Evolutionary conservation across 2,797 vertebrate species (phyloP).

Genomic region (Pitangus sulphuratus): DNA sequence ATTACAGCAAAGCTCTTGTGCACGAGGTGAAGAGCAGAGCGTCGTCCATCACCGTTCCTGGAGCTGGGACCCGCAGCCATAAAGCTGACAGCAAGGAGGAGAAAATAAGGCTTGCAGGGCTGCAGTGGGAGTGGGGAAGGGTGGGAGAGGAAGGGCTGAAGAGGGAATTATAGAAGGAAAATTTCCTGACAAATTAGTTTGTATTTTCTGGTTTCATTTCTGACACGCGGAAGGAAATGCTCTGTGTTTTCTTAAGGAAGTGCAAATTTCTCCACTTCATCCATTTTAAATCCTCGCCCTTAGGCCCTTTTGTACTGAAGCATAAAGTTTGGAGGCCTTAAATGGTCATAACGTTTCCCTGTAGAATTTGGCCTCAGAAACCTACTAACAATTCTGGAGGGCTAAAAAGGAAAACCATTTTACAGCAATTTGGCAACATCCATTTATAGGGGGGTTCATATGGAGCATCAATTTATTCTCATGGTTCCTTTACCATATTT

Average conservation of each 20-base stretch:
- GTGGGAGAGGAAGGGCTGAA: conserved; percentile 71
- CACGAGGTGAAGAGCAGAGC: conserved; percentile 57
- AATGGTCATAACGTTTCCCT: conserved; percentile 85
- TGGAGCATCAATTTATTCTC: conserved; percentile 83
- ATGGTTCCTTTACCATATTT: conserved; percentile 83
- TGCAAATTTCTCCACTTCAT: conserved; percentile 95
- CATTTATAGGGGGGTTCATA: conserved; percentile 73
- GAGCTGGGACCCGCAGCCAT: conserved; percentile 49
- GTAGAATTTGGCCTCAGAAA: conserved; percentile 83
- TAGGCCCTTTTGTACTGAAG: conserved; percentile 88
- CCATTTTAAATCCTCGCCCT: conserved; percentile 86
- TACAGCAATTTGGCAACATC: conserved; percentile 78
- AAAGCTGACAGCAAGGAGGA: conserved; percentile 71
- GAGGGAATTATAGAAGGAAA: conserved; percentile 84
- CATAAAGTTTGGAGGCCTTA: conserved; percentile 87
- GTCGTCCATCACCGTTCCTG: conserved; percentile 62
- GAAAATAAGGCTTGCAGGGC: conserved; percentile 71
- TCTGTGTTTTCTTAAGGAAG: conserved; percentile 93
- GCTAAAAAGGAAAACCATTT: conserved; percentile 86
- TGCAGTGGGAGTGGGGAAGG: conserved; percentile 58
- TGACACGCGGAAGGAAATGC: conserved; percentile 92
- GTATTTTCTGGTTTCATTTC: conserved; percentile 86
- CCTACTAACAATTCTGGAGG: conserved; percentile 76
- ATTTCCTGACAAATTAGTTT: conserved; percentile 88
- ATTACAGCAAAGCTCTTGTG: conserved; percentile 46